Conservation (phyloP, 2,888 invertebrate species). For the Xestia c-nigrum region DNA sequence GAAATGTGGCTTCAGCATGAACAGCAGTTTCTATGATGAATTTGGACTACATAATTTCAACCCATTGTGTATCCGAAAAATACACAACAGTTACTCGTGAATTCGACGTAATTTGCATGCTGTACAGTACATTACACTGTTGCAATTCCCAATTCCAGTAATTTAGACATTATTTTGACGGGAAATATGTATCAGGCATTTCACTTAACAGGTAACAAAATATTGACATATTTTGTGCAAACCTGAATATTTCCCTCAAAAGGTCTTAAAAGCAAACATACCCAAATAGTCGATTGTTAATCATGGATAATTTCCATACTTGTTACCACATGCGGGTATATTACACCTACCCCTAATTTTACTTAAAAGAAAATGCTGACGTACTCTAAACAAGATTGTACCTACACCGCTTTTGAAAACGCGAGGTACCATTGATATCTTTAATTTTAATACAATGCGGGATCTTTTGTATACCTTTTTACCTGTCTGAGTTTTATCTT, state of each 20-base stretch:
- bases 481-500: constrained; percentile 69
- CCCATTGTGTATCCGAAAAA: background rate
- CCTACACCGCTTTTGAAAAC: constrained; percentile 38
- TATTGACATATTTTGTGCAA: too few species aligned
- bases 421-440: constrained; percentile 55
- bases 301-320: constrained; percentile 8
- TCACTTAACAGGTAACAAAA: background rate
- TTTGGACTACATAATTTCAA: background rate
- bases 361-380: constrained; percentile 14
- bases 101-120: constrained; percentile 19
- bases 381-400: constrained; percentile 28
- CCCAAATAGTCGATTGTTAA: background rate
- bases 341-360: constrained; percentile 3
- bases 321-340: constrained; percentile 25
- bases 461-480: constrained; percentile 69
- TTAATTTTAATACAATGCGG: constrained; percentile 69
- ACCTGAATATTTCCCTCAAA: background rate
- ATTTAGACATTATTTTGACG: background rate
- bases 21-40: constrained; percentile 1
- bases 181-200: background rate
- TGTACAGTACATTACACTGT: background rate
- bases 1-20: constrained; percentile 10
- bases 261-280: background rate
- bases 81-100: background rate
- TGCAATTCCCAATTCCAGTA: background rate